Base-by-base conservation (phyloP, 2,888 invertebrate species). In the Tuta absoluta region DNA sequence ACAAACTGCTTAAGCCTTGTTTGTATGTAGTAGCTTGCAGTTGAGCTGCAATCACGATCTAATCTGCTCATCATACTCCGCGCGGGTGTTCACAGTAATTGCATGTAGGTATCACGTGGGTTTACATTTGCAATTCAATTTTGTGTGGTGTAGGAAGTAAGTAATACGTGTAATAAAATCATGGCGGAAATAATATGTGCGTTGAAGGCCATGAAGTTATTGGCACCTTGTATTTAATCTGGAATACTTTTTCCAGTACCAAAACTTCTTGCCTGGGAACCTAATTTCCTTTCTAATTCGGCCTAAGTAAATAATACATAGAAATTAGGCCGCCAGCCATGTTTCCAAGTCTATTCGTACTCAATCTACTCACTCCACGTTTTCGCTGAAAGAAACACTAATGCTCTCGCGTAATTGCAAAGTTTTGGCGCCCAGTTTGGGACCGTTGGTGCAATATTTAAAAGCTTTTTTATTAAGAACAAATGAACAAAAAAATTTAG, bases 21-120 rank as follows among this genome's bases (percentile, higher is more conserved):
- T 56, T 56, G 56, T 24, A 33, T 53, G 24, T 24, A 45, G 56
- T 49, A 14, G 41, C 41, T 41, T 12, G n/a, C 37, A 56, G 48
- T 41, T 61, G 19, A 62, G 63, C 41, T 21, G 65, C 62, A 12
- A 51, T 45, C 63, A 63, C 49, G 45, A 62, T 59, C 51, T 58
- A 58, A 63, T 63, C 49, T 65, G 63, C 49, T 48, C 56, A 56
- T 56, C 56, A 56, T 56, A 56, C 56, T 28, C 56, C 12, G 24
- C 28, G 56, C 56, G 23, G 24, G 56, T 56, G 56, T 28, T 28
- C 28, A 4, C 17, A 7, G 56, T 56, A 56, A 56, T 56, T 28
- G 33, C 56, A 24, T 56, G 56, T n/a, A n/a, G n/a, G n/a, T 28
- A 56, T 56, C 24, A 33, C 11, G 51, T 23, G 10, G 23, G 12